Conservation (phyloP, 2,113 vertebrate species). For the Datnioides undecimradiatus region DNA sequence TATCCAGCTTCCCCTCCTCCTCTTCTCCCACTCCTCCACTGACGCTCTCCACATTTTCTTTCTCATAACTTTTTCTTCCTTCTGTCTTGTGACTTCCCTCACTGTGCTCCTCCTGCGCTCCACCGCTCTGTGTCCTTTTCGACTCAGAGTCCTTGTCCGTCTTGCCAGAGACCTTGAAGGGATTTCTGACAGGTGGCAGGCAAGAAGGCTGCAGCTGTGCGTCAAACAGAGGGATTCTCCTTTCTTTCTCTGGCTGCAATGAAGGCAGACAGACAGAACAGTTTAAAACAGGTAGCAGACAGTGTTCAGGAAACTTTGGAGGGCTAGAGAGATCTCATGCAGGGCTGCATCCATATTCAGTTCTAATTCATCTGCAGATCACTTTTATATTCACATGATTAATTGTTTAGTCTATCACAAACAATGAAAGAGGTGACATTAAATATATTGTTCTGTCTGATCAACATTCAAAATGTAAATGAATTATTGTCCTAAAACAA, state of each 20-base stretch:
- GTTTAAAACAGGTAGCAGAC: too few relatives aligned
- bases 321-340: too few relatives aligned
- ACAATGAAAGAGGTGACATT: too few relatives aligned
- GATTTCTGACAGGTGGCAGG: slow-evolving; percentile 85
- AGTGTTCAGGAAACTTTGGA: too few relatives aligned
- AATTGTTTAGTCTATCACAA: background rate
- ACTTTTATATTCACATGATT: too few relatives aligned
- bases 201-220: slow-evolving; percentile 50
- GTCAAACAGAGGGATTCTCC: slow-evolving; percentile 52
- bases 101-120: background rate
- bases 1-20: slow-evolving; percentile 41
- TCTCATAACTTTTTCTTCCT: slow-evolving; percentile 7
- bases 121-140: slow-evolving; percentile 69
- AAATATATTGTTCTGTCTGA: too few relatives aligned
- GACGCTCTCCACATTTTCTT: slow-evolving; percentile 24
- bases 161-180: slow-evolving; percentile 87
- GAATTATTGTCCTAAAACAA: too few relatives aligned
- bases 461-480: too few relatives aligned
- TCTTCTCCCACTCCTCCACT: slow-evolving; percentile 30
- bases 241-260: slow-evolving; percentile 81
- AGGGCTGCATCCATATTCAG: background rate
- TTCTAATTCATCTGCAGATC: background rate
- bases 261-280: slow-evolving; percentile 1
- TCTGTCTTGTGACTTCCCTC: slow-evolving; percentile 22
- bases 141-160: slow-evolving; percentile 72